These are phyloP conservation scores for Aleiodes alternator DNA, from an alignment of 2,888 invertebrate genomes.

Conservation along the genomic window DNA sequence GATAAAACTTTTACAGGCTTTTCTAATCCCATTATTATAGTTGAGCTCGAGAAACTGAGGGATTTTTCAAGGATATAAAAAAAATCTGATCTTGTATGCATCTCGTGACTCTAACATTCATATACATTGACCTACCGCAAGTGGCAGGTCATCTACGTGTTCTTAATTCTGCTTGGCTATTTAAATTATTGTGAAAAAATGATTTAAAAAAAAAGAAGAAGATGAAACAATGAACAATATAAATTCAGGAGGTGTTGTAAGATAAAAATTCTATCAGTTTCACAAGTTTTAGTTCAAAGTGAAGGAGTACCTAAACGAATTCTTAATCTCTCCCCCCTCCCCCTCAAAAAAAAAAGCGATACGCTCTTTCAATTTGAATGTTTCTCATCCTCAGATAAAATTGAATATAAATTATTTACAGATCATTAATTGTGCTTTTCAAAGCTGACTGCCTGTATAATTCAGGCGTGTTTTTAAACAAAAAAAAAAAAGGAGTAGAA, in stretches of 20 bases:
- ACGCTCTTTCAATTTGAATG: slow-evolving; percentile 21
- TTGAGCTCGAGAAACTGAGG: background rate
- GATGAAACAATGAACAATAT: background rate
- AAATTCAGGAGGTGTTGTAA: background rate
- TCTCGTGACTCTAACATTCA: slow-evolving; percentile 49
- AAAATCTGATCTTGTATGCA: slow-evolving; percentile 51
- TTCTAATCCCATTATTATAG: slow-evolving; percentile 44
- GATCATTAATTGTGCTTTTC: slow-evolving; percentile 49
- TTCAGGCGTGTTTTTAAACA: slow-evolving; percentile 31
- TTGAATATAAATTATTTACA: slow-evolving; percentile 50
- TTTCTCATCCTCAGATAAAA: slow-evolving; percentile 22
- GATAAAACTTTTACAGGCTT: slow-evolving; percentile 25
- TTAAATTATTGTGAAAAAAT: background rate
- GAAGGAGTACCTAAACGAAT: background rate
- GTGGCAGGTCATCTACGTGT: slow-evolving; percentile 38
- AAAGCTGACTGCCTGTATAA: slow-evolving; percentile 18
- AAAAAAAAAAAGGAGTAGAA: slow-evolving; percentile 43
- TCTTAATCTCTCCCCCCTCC: no score
- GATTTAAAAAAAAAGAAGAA: background rate
- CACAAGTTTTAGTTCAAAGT: background rate
- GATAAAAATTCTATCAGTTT: background rate
- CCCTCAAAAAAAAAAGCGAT: background rate
- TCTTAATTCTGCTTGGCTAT: slow-evolving; percentile 1
- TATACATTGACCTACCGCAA: slow-evolving; percentile 48
- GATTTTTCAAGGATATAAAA: slow-evolving; percentile 36